Base-by-base conservation (phyloP, 2,797 vertebrate genomes). In the Uromys caudimaculatus region DNA sequence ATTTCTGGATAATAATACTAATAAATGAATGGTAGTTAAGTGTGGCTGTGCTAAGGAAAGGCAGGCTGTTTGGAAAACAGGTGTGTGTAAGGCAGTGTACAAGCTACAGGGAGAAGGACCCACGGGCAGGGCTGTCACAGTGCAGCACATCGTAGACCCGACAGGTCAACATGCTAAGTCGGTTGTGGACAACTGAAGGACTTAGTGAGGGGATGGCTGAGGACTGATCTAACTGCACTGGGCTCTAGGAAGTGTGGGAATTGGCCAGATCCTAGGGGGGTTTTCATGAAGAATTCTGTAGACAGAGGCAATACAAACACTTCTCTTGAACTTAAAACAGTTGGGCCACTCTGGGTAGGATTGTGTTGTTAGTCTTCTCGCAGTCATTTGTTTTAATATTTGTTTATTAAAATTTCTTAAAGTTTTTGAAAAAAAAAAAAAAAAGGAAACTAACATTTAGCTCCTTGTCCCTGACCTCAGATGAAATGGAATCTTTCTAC, bases 341-440 rank as follows among this genome's bases (percentile, higher is more conserved):
- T 90, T 41, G 93, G 54, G 21, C 67, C 86, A 5, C 38, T 71
- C 52, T 88, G 71, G 50, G 21, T 95, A 87, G 47, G 21, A 82
- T 94, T 71, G 91, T 93, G 87, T 47, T 90, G 44, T 50, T 91
- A 84, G 87, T 90, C 35, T 95, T 90, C 44, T 79, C 6, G 93
- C 21, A 79, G 47, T 38, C 9, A 60, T 81, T 92, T 96, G 7
- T 85, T 62, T 92, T 95, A 82, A 41, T 77, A 54, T 47, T 89
- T 76, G 3, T 62, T 81, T 54, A 69, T 90, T 56, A 41, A 71
- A 27, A 54, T 71, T 71, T 64, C 85, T 71, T 54, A 17, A 52
- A 27, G 13, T 38, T 86, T 71, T 54, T 69, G 5, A 0, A 19
- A 11, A 52, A 52, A 10, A 52, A 35, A 67, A 35, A 69, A 52